phyloP scores from a whole-genome alignment of 2,113 vertebrate genomes.

The Austrofundulus limnaeus region DNA sequence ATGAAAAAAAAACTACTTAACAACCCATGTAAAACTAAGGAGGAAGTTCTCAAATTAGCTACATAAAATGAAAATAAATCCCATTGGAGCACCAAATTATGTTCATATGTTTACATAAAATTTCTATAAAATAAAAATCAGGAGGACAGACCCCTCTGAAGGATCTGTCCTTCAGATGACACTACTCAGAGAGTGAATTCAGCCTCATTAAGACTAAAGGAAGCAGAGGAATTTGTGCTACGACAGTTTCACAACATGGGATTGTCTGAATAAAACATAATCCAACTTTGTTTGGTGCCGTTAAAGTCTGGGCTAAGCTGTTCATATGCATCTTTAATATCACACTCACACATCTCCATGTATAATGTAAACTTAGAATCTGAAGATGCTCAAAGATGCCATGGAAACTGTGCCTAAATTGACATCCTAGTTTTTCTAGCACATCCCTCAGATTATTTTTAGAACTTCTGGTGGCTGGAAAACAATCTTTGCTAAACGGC shows the following conservation, averaged over 20 bases:
- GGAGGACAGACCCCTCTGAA: conserved; percentile 25
- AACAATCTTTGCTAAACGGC: background rate
- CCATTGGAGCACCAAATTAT: conserved; percentile 9
- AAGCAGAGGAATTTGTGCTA: conserved; percentile 42
- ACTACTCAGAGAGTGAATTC: conserved; percentile 50
- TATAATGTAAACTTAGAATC: conserved; percentile 66
- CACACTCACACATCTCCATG: conserved; percentile 54
- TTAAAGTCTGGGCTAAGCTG: conserved; percentile 58
- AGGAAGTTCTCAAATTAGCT: background rate
- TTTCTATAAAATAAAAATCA: conserved; percentile 36
- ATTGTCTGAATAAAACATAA: conserved; percentile 65
- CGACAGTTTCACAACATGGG: conserved; percentile 48
- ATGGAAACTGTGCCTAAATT: conserved; percentile 61
- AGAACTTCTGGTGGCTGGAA: conserved; percentile 28
- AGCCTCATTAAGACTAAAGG: conserved; percentile 63
- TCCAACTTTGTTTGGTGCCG: conserved; percentile 59
- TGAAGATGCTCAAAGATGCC: conserved; percentile 46
- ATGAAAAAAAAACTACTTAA: conserved; percentile 1
- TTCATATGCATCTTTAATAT: conserved; percentile 69
- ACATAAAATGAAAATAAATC: conserved; percentile 19
- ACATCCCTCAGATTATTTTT: conserved; percentile 22
- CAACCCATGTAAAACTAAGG: too few relatives aligned
- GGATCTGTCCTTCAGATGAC: conserved; percentile 50
- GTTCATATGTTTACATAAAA: conserved; percentile 20
- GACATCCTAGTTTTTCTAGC: conserved; percentile 29